A percentile compares a stretch with the other conserved stretches of the same genome.
phyloP scores from a whole-genome alignment of 2,888 invertebrate genomes.

The Panzeria rudis region DNA sequence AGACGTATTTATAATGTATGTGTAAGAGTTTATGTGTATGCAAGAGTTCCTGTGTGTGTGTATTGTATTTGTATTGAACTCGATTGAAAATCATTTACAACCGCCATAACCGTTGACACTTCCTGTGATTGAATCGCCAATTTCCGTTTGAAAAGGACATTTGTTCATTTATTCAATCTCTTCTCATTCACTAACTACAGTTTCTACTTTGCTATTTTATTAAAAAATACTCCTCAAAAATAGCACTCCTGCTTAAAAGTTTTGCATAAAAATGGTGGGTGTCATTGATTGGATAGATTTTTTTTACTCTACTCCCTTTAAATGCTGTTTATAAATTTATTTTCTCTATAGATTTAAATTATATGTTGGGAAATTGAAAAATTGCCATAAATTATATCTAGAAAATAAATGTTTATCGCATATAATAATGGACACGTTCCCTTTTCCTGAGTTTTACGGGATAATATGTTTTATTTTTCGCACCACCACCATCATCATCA shows the following conservation, averaged over 20 bases:
- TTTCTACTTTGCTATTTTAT: slow-evolving; percentile 22
- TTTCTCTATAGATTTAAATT: slow-evolving; percentile 66
- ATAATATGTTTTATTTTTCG: slow-evolving; percentile 25
- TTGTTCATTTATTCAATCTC: slow-evolving; percentile 70
- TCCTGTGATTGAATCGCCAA: slow-evolving; percentile 74
- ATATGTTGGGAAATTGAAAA: slow-evolving; percentile 71
- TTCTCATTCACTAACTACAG: slow-evolving; percentile 21
- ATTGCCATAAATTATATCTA: slow-evolving; percentile 71
- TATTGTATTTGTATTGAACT: slow-evolving; percentile 60
- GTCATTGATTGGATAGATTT: slow-evolving; percentile 59
- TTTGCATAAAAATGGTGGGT: slow-evolving; percentile 56
- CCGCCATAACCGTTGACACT: slow-evolving; percentile 75
- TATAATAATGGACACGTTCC: slow-evolving; percentile 58
- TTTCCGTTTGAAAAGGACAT: slow-evolving; percentile 73
- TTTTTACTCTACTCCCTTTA: slow-evolving; percentile 30
- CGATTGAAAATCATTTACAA: slow-evolving; percentile 72
- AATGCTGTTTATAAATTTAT: slow-evolving; percentile 56
- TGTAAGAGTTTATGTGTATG: neutral
- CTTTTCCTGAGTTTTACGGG: slow-evolving; percentile 2
- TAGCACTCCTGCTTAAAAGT: slow-evolving; percentile 27
- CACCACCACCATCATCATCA: slow-evolving; percentile 4
- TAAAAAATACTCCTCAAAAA: slow-evolving; percentile 24
- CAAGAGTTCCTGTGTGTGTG: neutral
- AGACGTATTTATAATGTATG: neutral
- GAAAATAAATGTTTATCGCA: slow-evolving; percentile 55